phyloP scores from a whole-genome alignment of 2,888 invertebrate species.

The Watsonalla binaria region DNA sequence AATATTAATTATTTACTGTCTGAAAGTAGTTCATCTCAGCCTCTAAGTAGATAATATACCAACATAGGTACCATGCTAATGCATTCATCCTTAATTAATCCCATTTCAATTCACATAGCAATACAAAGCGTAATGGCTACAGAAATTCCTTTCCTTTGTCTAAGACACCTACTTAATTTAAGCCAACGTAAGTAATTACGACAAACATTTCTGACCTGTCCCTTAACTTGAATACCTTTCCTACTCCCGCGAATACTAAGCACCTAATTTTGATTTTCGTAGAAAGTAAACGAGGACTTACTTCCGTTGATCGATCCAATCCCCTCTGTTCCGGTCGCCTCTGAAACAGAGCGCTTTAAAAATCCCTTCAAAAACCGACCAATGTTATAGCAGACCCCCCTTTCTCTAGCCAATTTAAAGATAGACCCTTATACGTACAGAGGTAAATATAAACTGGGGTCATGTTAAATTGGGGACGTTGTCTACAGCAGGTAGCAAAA shows the following conservation, averaged over 20 bases:
- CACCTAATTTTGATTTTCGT: constrained; percentile 71
- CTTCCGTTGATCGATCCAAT: constrained; percentile 66
- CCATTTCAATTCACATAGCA: too few relatives aligned
- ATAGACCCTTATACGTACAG: constrained; percentile 17
- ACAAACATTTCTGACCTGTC: neutral
- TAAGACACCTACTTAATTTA: neutral
- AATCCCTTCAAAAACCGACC: constrained; percentile 63
- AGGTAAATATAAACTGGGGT: constrained; percentile 37
- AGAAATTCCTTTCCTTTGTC: neutral
- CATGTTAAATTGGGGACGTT: constrained; percentile 58
- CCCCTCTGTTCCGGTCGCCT: constrained; percentile 70
- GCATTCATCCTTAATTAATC: too few relatives aligned
- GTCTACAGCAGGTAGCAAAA: constrained; percentile 72
- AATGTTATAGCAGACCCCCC: constrained; percentile 38
- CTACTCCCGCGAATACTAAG: constrained; percentile 67
- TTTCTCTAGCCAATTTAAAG: constrained; percentile 28
- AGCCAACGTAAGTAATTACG: neutral
- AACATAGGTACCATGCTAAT: too few relatives aligned
- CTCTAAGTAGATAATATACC: too few relatives aligned
- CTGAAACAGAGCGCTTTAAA: constrained; percentile 67
- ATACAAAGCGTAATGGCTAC: too few relatives aligned
- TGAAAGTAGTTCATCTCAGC: too few relatives aligned
- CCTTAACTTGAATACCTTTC: constrained; percentile 15
- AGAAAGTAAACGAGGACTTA: constrained; percentile 62
- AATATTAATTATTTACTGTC: too few relatives aligned